Evolutionary conservation across 2,797 vertebrate genomes (phyloP), one percentile per base, ranked within the genome.

Genomic region (Phataginus tetradactyla): DNA sequence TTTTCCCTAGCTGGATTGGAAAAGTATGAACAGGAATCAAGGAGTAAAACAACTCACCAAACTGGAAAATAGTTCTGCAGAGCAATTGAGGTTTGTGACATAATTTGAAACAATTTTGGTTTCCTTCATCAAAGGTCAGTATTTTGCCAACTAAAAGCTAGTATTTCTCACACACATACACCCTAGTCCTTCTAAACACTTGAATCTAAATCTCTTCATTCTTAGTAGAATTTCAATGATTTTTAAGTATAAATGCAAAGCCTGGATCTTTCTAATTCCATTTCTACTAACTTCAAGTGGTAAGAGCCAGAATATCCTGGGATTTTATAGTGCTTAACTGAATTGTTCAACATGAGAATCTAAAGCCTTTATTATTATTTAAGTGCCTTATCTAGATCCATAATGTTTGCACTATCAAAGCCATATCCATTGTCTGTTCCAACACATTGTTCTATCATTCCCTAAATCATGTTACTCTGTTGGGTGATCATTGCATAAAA

Each of bases 171-270:
- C 79, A 72, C 37, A 88, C 53, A 45, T 13, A 93, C 9, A 83
- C 32, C 27, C 39, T 11, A 81, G 29, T 49, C 81, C 37, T 94
- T 96, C 29, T 78, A 94, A 98, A 87, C 51, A 66, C 39, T 96
- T 84, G 71, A 97, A 90, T 97, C 69, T 94, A 86, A 97, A 90
- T 97, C 91, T 92, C 89, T 97, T 96, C 94, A 90, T 77, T 64
- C 69, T 96, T 23, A 0, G 66, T 84, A 68, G 5, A 49, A 34
- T 94, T 92, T 95, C 93, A 86, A 9, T 66, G 92, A 94, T 12
- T 27, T 45, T 97, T 18, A 78, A 27, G 25, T 23, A 77, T 57
- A 97, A 87, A 77, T 42, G 61, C 45, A 79, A 92, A 97, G 68
- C 87, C 64, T 86, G 66, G 42, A 81, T 91, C 51, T 90, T 95